These are phyloP conservation scores for Euspilapteryx auroguttella DNA, from an alignment of 2,888 invertebrate genomes.

Conservation along the genomic window DNA sequence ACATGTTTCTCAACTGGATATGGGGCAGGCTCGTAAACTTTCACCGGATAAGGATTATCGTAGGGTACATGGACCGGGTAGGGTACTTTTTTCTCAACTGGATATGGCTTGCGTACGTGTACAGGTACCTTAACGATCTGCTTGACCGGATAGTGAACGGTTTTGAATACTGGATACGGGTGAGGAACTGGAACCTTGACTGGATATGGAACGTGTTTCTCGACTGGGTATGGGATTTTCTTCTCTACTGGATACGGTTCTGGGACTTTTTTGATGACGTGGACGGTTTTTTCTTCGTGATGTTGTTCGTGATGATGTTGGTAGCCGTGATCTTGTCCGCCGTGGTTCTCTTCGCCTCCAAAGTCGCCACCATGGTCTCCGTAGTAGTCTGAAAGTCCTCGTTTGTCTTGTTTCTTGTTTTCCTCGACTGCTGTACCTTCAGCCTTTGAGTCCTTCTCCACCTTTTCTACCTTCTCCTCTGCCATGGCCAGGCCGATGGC, in stretches of 20 bases:
- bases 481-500: constrained; percentile 57
- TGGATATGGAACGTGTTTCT: constrained; percentile 67
- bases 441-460: constrained; percentile 45
- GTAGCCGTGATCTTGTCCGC: constrained; percentile 15
- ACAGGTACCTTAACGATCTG: constrained; percentile 68
- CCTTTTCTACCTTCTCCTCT: constrained; percentile 54
- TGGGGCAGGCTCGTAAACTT: constrained; percentile 67
- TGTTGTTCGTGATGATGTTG: constrained; percentile 43
- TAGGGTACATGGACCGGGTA: constrained; percentile 58
- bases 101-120: constrained; percentile 68
- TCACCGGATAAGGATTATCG: constrained; percentile 64
- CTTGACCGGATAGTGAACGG: constrained; percentile 67
- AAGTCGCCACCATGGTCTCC: constrained; percentile 27
- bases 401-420: constrained; percentile 57
- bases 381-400: constrained; percentile 54
- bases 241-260: constrained; percentile 76
- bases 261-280: constrained; percentile 71
- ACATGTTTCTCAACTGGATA: constrained; percentile 66
- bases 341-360: constrained; percentile 11
- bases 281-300: constrained; percentile 68
- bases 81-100: constrained; percentile 67
- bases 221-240: constrained; percentile 66
- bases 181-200: constrained; percentile 71
- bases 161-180: constrained; percentile 71
- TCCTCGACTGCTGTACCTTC: constrained; percentile 40